These are phyloP conservation scores for Teleogryllus oceanicus DNA, from an alignment of 2,888 invertebrate genomes.

Conservation along the genomic window DNA sequence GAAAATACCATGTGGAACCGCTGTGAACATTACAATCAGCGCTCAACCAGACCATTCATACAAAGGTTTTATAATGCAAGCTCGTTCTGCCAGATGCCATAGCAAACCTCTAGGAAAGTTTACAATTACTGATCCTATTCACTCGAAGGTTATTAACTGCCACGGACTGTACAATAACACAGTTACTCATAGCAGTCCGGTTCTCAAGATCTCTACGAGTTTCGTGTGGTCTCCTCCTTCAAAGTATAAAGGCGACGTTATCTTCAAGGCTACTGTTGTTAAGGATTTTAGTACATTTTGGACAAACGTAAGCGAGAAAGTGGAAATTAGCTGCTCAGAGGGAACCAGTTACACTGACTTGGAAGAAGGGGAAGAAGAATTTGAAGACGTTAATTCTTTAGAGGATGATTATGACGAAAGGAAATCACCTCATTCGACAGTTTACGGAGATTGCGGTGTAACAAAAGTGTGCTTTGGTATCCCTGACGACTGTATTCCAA, in stretches of 20 bases:
- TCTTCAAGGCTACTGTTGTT: background rate
- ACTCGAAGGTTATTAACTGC: background rate
- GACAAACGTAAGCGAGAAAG: background rate
- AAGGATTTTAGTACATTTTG: background rate
- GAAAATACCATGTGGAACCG: no score
- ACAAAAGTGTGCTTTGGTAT: no score
- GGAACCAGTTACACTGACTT: no score
- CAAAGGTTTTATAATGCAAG: conserved; percentile 7
- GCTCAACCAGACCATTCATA: background rate
- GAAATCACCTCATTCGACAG: no score
- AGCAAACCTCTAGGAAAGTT: background rate
- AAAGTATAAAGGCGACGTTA: background rate
- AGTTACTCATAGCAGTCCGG: background rate
- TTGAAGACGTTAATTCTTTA: no score
- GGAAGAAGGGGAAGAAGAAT: no score
- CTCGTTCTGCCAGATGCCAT: background rate
- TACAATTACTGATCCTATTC: background rate
- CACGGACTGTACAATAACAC: background rate
- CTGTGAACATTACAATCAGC: no score
- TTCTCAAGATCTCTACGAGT: background rate
- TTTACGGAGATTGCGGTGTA: no score
- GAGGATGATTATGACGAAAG: no score
- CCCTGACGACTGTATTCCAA: no score
- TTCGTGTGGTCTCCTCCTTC: background rate
- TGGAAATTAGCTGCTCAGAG: no score